Evolutionary conservation across 2,888 invertebrate genomes (phyloP), one percentile per base, ranked within the genome.

Genomic region (Neoitamus cyanurus): DNA sequence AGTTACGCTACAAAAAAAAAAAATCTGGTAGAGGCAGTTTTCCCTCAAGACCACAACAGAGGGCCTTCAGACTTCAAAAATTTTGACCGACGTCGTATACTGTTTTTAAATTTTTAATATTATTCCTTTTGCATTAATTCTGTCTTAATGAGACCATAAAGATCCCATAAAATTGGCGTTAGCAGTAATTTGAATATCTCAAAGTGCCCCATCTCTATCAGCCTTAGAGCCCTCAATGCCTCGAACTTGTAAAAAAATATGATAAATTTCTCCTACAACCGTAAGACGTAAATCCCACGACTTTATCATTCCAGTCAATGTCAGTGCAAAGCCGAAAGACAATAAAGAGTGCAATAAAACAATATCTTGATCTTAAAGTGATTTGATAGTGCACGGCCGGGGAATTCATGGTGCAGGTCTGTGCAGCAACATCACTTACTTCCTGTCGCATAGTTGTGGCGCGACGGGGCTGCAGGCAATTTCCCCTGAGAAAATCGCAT

Each of bases 401-500:
- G 20, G 20, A 48, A n/a, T 48, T 48, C 15, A 9, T 20, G 25
- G 15, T 25, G 58, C 58, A 58, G 58, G 25, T 48, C 42, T 37
- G 13, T 48, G 48, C 48, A 48, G 48, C 48, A 20, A 48, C 48
- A 48, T 48, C 48, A 15, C 13, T 42, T 42, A 20, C 48, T 48
- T 48, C 48, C 48, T 48, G 58, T 6, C 9, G 58, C 58, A 25
- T 58, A 42, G 42, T 42, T 42, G n/a, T 15, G 42, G 42, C 58
- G 58, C 58, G 58, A 58, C 58, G 25, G 6, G 2, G 9, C 58
- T 20, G 48, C 25, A 20, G 9, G 58, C 58, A 58, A 58, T 58
- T 58, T 58, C 58, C 34, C 20, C 73, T 36, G 34, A 36, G 34
- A 73, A 73, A 31, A 73, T 73, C 73, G 15, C 73, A 36, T 77